phyloP scores from a whole-genome alignment of 2,113 vertebrate species.

The Pseudorasbora parva region DNA sequence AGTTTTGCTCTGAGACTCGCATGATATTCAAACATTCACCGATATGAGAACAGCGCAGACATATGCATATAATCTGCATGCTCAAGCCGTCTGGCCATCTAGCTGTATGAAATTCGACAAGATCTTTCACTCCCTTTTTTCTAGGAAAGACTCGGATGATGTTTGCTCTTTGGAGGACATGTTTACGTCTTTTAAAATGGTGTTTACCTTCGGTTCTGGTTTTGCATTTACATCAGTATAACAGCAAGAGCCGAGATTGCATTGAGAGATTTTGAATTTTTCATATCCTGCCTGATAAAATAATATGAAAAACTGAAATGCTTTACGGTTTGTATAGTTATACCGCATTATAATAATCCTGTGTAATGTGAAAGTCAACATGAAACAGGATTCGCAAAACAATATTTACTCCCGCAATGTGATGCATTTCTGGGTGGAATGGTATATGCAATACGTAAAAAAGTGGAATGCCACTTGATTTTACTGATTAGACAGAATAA shows the following conservation, averaged over 20 bases:
- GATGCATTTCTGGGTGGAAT: neutral
- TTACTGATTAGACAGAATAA: neutral
- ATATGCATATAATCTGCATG: slow-evolving; percentile 21
- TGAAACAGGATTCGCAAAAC: neutral
- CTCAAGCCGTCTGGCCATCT: neutral
- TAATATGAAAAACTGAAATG: slow-evolving; percentile 13
- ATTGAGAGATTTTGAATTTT: slow-evolving; percentile 2
- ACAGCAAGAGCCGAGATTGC: slow-evolving; percentile 2
- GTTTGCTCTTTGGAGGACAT: slow-evolving; percentile 7
- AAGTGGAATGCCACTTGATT: neutral
- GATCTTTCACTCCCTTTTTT: neutral
- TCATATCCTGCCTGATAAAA: slow-evolving; percentile 10
- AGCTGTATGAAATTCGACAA: slow-evolving; percentile 19
- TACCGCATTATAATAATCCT: neutral
- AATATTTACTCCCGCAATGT: neutral
- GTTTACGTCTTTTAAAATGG: slow-evolving; percentile 1
- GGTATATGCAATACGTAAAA: neutral
- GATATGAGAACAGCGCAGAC: neutral
- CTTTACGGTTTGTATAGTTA: neutral
- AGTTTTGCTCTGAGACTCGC: neutral
- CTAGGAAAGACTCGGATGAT: neutral
- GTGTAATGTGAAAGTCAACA: neutral
- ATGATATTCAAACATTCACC: neutral
- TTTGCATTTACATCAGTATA: slow-evolving; percentile 17
- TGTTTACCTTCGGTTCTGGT: slow-evolving; percentile 10